These are phyloP conservation scores for Pheosia gnoma DNA, from an alignment of 2,888 invertebrate species.

Conservation along the genomic window DNA sequence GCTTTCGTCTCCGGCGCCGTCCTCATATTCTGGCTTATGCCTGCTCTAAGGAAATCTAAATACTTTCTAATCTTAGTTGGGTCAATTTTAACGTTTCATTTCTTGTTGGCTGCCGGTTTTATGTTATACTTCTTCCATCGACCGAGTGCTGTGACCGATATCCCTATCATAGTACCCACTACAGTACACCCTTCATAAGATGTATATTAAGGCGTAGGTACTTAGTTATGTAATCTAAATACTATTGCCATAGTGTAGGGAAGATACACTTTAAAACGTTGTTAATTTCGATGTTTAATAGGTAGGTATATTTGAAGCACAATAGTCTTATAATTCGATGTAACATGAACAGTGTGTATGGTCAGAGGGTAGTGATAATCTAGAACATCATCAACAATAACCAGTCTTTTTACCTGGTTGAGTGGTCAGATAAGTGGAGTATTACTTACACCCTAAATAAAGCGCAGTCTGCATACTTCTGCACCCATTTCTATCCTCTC, in stretches of 20 bases:
- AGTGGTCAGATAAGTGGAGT: too few species aligned
- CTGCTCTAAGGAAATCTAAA: slow-evolving; percentile 87
- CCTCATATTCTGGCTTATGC: slow-evolving; percentile 91
- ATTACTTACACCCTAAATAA: too few species aligned
- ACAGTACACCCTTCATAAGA: slow-evolving; percentile 35
- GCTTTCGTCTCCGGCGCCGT: slow-evolving; percentile 93
- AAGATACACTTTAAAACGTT: not conserved
- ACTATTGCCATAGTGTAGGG: not conserved
- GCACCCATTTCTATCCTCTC: too few species aligned
- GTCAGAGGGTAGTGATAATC: too few species aligned
- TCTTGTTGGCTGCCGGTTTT: slow-evolving; percentile 93
- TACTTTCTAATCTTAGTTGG: slow-evolving; percentile 70
- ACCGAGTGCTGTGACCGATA: slow-evolving; percentile 54
- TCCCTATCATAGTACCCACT: slow-evolving; percentile 19
- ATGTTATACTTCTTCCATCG: slow-evolving; percentile 92
- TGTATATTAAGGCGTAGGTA: not conserved
- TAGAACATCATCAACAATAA: too few species aligned
- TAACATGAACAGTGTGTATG: not conserved
- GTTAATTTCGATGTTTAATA: not conserved
- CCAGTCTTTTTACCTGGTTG: too few species aligned
- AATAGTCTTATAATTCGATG: not conserved
- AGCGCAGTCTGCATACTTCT: too few species aligned
- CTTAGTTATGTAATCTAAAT: not conserved
- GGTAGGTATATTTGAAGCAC: not conserved
- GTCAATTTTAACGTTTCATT: slow-evolving; percentile 90